Evolutionary conservation across 37 sponge, comb jelly and placozoan genomes (phyloP), one percentile per base, ranked within the genome.

Genomic region (Ephydatia muelleri): DNA sequence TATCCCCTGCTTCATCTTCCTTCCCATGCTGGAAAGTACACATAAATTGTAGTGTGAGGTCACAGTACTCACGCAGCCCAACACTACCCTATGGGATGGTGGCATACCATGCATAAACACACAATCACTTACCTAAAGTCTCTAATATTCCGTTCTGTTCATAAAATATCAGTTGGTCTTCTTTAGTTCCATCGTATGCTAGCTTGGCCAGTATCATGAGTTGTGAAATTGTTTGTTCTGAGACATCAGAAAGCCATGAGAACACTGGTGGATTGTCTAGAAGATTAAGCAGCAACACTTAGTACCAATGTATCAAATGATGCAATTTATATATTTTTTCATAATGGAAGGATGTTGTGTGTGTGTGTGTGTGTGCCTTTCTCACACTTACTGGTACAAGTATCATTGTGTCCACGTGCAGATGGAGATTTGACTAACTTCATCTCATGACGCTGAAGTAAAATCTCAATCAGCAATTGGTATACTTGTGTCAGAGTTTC

Each of bases 151-250:
- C 33, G 35, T 78, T 78, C 21, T 78, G 73, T 22, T 77, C 69
- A 40, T 72, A 26, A 49, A 86, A 86, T 21, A 65, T 71, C 65
- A 86, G 6, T 74, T 80, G 36, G 47, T 86, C 38, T 26, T 86
- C 30, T 34, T 23, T 23, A n/a, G 73, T 38, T 25, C 80, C 79
- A n/a, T 86, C 40, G 48, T 33, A 80, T 5, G 86, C 86, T 78
- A 73, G 34, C 33, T 71, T 27, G n/a, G 36, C n/a, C 25, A 86
- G 40, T 57, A 65, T 80, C 25, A 8, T 11, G 33, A 85, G 36
- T 21, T 64, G 70, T 25, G 68, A 27, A 70, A 22, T 22, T 4
- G 70, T n/a, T 43, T 43, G 47, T 69, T 39, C 19, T 30, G 85
- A 70, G 68, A 85, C 48, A 29, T 67, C 77, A 31, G 68, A 19